Percentiles rank a stretch among this genome's conserved stretches.
Evolutionary conservation across 2,113 vertebrate species (phyloP).

Genomic region (Ovis aries): DNA sequence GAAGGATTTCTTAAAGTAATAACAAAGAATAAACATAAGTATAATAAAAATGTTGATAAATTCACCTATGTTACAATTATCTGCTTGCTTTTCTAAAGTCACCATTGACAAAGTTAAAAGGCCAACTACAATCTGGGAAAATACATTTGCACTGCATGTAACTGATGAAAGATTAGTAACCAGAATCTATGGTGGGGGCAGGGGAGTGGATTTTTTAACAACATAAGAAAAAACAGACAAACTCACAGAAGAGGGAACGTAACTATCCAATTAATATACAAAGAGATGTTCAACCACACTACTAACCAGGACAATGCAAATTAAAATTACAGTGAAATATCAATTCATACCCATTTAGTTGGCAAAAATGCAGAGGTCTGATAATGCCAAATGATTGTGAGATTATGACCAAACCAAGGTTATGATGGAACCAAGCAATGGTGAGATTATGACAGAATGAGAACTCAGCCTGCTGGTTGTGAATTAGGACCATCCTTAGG

Average conservation of each 20-base stretch:
- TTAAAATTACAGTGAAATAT: background rate
- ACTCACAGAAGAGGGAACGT: background rate
- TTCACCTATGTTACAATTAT: background rate
- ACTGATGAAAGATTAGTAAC: background rate
- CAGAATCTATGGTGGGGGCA: background rate
- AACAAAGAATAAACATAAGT: background rate
- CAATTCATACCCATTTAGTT: background rate
- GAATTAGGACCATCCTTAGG: background rate
- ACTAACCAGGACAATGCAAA: background rate
- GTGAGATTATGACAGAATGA: background rate
- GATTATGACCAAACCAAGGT: background rate
- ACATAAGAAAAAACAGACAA: background rate
- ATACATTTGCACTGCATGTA: background rate
- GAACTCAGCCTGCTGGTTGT: background rate
- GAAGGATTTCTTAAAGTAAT: background rate
- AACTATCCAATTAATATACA: background rate
- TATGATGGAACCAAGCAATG: background rate
- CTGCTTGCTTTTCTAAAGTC: slow-evolving; percentile 13
- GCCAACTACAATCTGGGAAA: background rate
- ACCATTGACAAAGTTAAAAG: background rate
- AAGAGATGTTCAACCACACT: background rate
- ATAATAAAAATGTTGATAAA: background rate
- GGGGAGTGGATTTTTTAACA: background rate
- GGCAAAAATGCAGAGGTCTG: background rate
- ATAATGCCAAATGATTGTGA: background rate